These are phyloP conservation scores for Tupaia tana DNA, from an alignment of 2,113 vertebrate genomes.

Conservation along the genomic window DNA sequence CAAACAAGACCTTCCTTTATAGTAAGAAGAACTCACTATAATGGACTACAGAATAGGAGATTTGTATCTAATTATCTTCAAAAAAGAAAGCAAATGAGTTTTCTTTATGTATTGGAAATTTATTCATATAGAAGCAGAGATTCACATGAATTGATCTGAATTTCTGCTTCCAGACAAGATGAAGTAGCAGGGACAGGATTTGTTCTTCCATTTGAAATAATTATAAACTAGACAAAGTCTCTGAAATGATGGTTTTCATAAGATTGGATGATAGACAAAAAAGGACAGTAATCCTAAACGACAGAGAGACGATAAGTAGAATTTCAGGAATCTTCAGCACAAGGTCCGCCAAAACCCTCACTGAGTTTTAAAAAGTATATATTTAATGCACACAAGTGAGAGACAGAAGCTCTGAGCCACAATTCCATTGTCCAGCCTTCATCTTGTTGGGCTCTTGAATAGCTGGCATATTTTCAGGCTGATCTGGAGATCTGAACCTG, in stretches of 20 bases:
- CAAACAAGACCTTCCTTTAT: background rate
- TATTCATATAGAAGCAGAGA: background rate
- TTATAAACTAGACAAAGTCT: background rate
- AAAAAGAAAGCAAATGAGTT: background rate
- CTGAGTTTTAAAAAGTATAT: background rate
- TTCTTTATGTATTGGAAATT: background rate
- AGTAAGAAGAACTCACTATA: background rate
- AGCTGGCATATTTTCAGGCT: no score
- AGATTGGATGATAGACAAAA: background rate
- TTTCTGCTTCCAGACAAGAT: background rate
- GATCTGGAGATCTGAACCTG: no score
- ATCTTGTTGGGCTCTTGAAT: no score
- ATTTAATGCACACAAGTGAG: background rate
- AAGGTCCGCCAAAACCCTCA: background rate
- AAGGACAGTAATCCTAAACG: background rate
- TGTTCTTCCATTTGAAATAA: background rate
- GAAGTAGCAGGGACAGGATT: background rate
- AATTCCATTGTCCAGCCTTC: no score
- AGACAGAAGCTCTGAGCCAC: no score
- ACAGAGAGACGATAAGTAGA: no score
- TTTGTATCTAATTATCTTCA: background rate
- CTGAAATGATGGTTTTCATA: background rate
- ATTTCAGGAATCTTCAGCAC: background rate
- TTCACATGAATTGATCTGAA: background rate
- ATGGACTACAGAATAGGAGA: background rate